These are phyloP conservation scores for Arctopsyche grandis DNA, from an alignment of 1,140 invertebrate genomes.

Conservation along the genomic window DNA sequence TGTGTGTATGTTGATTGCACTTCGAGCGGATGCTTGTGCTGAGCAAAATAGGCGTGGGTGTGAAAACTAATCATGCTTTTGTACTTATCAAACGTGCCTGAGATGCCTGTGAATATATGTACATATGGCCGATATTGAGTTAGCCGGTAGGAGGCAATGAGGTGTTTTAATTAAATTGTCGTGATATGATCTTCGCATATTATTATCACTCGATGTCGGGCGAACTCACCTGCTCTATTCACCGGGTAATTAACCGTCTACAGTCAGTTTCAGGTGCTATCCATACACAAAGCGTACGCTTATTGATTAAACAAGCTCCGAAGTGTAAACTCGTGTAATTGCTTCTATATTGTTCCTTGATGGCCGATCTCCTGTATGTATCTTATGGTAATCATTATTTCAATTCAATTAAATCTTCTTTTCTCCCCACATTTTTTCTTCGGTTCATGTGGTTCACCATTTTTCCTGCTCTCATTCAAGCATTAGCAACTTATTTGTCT, in stretches of 20 bases:
- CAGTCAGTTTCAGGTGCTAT: constrained; percentile 29
- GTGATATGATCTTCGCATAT: constrained; percentile 42
- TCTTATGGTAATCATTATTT: too few relatives aligned
- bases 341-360: background rate
- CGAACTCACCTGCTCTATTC: constrained; percentile 26
- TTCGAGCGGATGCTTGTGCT: background rate
- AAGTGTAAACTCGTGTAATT: constrained; percentile 11
- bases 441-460: background rate
- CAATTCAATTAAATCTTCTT: too few relatives aligned
- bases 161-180: constrained; percentile 39
- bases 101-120: too few relatives aligned
- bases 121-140: too few relatives aligned
- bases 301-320: background rate
- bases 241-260: constrained; percentile 27
- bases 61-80: background rate
- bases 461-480: too few relatives aligned
- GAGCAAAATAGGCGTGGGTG: background rate
- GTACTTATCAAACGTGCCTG: background rate
- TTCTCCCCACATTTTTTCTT: background rate
- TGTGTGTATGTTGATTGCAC: background rate
- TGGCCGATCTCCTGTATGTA: too few relatives aligned
- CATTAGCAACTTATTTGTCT: too few relatives aligned
- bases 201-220: constrained; percentile 35
- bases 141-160: background rate
- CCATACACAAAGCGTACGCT: background rate